Evolutionary conservation across 1,140 invertebrate species (phyloP).

Genomic region (Gonioctena quinquepunctata): DNA sequence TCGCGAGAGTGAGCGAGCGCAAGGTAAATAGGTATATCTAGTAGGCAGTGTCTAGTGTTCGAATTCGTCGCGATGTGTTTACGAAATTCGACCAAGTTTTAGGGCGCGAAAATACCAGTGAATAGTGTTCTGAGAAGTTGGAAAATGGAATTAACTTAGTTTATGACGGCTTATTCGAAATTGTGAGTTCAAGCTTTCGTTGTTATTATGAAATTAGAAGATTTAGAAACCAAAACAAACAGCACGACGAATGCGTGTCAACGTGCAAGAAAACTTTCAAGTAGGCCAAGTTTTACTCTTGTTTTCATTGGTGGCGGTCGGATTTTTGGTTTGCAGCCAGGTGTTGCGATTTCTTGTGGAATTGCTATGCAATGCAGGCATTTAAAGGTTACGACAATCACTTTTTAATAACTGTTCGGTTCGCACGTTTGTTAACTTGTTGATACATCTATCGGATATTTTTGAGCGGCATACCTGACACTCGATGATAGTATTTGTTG

Average conservation of each 20-base stretch:
- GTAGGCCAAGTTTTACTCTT: neutral
- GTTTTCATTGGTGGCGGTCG: neutral
- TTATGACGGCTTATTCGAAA: neutral
- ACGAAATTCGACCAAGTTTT: neutral
- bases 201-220: too few species aligned
- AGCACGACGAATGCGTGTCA: neutral
- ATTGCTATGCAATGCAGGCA: neutral
- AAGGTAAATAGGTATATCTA: neutral
- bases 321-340: neutral
- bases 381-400: neutral
- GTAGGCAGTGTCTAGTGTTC: neutral
- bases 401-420: neutral
- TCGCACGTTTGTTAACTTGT: too few species aligned
- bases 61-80: conserved; percentile 11
- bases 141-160: conserved; percentile 10
- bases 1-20: neutral
- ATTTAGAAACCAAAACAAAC: neutral
- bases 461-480: too few species aligned
- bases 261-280: neutral
- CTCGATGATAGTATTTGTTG: too few species aligned
- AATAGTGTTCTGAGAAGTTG: conserved; percentile 1
- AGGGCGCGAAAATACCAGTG: neutral
- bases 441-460: too few species aligned
- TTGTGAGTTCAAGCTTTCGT: neutral
- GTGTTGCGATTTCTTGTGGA: neutral